phyloP scores from a whole-genome alignment of 2,888 invertebrate species.

The Invenusta paracnida region DNA sequence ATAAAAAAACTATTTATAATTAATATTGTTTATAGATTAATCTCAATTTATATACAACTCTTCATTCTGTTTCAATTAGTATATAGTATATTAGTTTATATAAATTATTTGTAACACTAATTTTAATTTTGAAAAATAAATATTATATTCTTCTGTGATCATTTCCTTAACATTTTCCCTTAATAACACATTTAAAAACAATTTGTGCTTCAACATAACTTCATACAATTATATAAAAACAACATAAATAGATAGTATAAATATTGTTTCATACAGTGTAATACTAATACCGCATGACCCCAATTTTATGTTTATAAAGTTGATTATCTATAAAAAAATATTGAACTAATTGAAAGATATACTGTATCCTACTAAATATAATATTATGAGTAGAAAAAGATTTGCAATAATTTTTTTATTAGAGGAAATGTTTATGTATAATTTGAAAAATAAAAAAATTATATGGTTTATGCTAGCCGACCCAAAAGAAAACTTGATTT shows the following conservation, averaged over 20 bases:
- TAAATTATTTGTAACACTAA: not conserved
- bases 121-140: not conserved
- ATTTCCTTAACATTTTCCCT: not conserved
- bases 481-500: too few species aligned
- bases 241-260: not conserved
- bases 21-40: not conserved
- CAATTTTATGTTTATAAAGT: too few species aligned
- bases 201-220: not conserved
- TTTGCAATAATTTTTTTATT: too few species aligned
- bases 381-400: too few species aligned
- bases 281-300: too few species aligned
- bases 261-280: not conserved
- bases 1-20: not conserved
- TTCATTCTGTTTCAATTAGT: not conserved
- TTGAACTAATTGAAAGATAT: too few species aligned
- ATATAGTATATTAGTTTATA: not conserved
- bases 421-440: too few species aligned
- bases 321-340: too few species aligned
- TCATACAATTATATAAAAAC: not conserved
- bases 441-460: too few species aligned
- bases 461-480: too few species aligned
- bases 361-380: too few species aligned
- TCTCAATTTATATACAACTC: not conserved
- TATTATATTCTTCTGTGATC: too few species aligned
- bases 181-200: not conserved